These are phyloP conservation scores for Alosa sapidissima DNA, from an alignment of 2,797 vertebrate species.

Conservation along the genomic window DNA sequence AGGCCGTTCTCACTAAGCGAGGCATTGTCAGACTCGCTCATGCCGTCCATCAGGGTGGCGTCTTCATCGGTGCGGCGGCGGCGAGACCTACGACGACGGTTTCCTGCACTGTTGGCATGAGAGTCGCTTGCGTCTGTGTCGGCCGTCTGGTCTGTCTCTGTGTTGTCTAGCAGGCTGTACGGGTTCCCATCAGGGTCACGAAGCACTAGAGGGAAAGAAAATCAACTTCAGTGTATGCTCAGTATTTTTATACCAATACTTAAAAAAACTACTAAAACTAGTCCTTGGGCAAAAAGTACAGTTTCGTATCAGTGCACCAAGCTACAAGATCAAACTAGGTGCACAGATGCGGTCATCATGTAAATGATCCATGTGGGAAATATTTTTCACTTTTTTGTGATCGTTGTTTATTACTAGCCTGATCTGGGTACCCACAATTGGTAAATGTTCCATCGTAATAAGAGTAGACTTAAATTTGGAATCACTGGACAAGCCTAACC, in stretches of 20 bases:
- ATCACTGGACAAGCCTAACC: no score
- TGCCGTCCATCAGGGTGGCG: constrained; percentile 90
- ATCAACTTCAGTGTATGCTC: neutral
- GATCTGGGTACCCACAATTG: no score
- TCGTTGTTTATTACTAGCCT: no score
- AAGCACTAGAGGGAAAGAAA: constrained; percentile 68
- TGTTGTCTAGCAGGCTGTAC: constrained; percentile 89
- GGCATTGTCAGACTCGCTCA: constrained; percentile 96
- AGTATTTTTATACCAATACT: neutral
- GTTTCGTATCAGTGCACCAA: no score
- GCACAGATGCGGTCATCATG: neutral
- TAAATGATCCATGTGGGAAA: neutral
- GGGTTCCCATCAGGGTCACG: constrained; percentile 88
- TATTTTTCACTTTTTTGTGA: neutral
- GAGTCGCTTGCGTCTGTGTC: constrained; percentile 96
- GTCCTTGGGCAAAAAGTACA: no score
- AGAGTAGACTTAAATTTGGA: no score
- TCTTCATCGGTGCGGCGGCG: constrained; percentile 96
- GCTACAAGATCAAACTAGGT: neutral
- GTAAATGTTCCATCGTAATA: no score
- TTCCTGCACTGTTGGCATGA: constrained; percentile 77
- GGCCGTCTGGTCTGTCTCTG: constrained; percentile 96
- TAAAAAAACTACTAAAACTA: neutral
- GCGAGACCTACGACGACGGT: constrained; percentile 90
- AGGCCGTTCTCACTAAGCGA: constrained; percentile 96